Evolutionary conservation across 2,113 vertebrate genomes (phyloP), one percentile per base, ranked within the genome.

Genomic region (Rhinolophus ferrumequinum): DNA sequence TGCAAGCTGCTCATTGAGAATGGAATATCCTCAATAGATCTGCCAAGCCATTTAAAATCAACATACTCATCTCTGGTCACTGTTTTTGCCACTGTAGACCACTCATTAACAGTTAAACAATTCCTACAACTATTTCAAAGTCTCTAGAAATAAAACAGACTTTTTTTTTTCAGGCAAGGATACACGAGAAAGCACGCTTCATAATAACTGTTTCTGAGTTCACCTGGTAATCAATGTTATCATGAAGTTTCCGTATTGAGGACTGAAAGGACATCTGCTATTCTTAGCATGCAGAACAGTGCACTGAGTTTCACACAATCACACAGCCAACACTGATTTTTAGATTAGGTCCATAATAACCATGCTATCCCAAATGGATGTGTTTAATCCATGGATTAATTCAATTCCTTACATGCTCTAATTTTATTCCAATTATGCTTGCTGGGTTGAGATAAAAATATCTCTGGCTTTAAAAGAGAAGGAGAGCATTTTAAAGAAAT

Each of bases 401-500:
- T 95, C 66, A 94, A 8, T 4, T 95, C 21, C n/a, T 93, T 44
- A 96, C 28, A 96, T 73, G 75, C 69, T 91, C 8, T 95, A 82
- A 50, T 90, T 83, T 95, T 97, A 73, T 52, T 94, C 22, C 60
- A 95, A 47, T 81, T 86, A n/a, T 79, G 50, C 92, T 95, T 97
- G 18, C n/a, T 88, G 44, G 24, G 85, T 96, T 94, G 87, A 97
- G 90, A 97, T 58, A 85, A 97, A 88, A 97, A 92, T 95, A 95
- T 81, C 88, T 95, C 67, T 77, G 12, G 50, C 3, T 96, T 95
- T 80, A 96, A 88, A 81, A 83, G 64, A 96, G 79, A 70, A 52
- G 52, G 5, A 94, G 88, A 35, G 35, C 70, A 81, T 93, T 94
- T 96, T 72, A 97, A 94, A 83, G 33, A 60, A 94, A 62, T 79